These are phyloP conservation scores for Myotis daubentonii DNA, from an alignment of 2,797 vertebrate species.

Conservation along the genomic window DNA sequence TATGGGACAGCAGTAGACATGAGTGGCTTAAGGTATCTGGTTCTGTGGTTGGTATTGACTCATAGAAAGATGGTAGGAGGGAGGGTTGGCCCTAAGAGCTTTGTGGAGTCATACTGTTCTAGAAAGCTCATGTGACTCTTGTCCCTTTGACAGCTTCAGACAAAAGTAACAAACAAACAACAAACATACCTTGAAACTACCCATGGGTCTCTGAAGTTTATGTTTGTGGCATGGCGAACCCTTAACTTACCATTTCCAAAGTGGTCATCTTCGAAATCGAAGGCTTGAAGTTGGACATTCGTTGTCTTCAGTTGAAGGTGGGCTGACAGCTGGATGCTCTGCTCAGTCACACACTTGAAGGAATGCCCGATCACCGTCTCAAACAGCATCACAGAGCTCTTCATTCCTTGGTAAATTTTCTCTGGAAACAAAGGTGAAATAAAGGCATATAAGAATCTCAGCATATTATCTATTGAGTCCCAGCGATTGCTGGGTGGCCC, in stretches of 20 bases:
- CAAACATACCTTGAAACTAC: not conserved
- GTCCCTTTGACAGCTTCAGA: not conserved
- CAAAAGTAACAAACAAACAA: not conserved
- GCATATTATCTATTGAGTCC: not conserved
- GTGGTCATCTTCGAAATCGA: constrained; percentile 82
- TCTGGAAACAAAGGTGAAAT: constrained; percentile 79
- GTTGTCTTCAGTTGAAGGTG: constrained; percentile 86
- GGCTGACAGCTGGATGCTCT: constrained; percentile 81
- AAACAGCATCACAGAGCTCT: constrained; percentile 86
- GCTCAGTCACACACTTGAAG: constrained; percentile 90
- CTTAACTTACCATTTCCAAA: constrained; percentile 90
- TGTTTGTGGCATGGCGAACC: not conserved
- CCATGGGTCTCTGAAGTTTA: not conserved
- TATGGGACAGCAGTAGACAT: not conserved
- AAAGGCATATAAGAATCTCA: not conserved
- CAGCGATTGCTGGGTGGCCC: not conserved
- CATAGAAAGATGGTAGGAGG: not conserved
- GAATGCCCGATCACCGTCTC: constrained; percentile 83
- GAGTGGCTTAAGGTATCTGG: not conserved
- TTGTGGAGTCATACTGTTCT: not conserved
- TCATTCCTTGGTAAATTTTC: constrained; percentile 81
- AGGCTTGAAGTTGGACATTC: constrained; percentile 91
- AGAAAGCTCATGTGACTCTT: not conserved
- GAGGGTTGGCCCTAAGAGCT: not conserved
- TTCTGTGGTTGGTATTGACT: not conserved